Percentiles rank a stretch among this genome's conserved stretches.
These are phyloP conservation scores for Oriolus oriolus DNA, from an alignment of 2,113 vertebrate species.

Conservation along the genomic window DNA sequence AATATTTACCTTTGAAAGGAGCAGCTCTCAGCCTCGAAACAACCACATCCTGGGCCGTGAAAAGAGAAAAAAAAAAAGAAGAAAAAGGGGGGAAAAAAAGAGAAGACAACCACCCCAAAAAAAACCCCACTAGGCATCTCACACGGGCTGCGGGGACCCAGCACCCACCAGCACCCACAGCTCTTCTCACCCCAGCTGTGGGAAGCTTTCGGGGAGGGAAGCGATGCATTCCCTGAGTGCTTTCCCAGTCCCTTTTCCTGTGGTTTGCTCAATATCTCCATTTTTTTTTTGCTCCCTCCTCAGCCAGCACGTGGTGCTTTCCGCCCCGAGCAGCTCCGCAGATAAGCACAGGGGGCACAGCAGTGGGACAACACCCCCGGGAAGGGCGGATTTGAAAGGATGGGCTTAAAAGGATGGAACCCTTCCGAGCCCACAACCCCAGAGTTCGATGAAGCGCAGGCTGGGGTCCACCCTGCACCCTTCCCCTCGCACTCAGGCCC, in stretches of 20 bases:
- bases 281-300: neutral
- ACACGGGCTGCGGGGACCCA: neutral
- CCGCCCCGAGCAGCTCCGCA: neutral
- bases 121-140: neutral
- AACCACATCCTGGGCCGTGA: slow-evolving; percentile 57
- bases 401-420: neutral
- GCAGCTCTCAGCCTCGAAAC: slow-evolving; percentile 16
- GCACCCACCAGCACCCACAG: neutral
- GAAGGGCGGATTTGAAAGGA: neutral
- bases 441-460: rapidly evolving
- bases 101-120: neutral
- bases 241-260: neutral
- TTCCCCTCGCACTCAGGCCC: neutral
- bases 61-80: neutral
- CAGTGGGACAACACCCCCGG: rapidly evolving
- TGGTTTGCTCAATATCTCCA: neutral
- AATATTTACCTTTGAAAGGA: slow-evolving; percentile 62
- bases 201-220: neutral
- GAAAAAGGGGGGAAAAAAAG: neutral
- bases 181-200: neutral
- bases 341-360: neutral
- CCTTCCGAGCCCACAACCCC: rapidly evolving
- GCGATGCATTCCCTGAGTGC: rapidly evolving
- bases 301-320: neutral
- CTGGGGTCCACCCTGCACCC: neutral